phyloP scores from a whole-genome alignment of 2,888 invertebrate genomes.

The Pelosia muscerda region DNA sequence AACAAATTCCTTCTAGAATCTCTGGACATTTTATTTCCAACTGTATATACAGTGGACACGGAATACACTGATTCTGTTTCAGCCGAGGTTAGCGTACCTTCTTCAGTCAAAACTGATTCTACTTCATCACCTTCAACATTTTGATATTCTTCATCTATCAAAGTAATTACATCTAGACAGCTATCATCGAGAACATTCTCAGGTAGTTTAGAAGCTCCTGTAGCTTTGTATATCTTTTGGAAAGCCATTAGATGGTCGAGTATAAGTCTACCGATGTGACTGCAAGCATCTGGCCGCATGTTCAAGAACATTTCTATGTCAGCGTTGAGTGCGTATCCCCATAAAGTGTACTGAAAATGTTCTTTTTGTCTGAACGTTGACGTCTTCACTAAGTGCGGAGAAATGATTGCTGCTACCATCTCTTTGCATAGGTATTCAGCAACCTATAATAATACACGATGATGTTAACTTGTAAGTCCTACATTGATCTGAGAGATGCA shows the following conservation, averaged over 20 bases:
- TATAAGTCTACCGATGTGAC: constrained; percentile 85
- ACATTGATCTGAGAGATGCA: neutral
- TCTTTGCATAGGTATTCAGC: constrained; percentile 89
- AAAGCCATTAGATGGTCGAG: constrained; percentile 85
- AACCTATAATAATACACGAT: constrained; percentile 69
- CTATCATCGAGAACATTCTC: constrained; percentile 74
- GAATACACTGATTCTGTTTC: constrained; percentile 81
- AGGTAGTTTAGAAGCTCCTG: constrained; percentile 63
- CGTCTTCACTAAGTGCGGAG: constrained; percentile 80
- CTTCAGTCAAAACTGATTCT: constrained; percentile 76
- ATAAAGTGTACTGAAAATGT: constrained; percentile 84
- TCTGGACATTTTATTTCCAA: constrained; percentile 69
- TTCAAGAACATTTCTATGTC: constrained; percentile 87
- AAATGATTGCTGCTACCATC: constrained; percentile 86
- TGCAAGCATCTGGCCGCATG: constrained; percentile 87
- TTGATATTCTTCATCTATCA: constrained; percentile 82
- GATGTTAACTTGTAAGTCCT: neutral
- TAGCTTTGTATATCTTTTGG: constrained; percentile 81
- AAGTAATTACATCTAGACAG: constrained; percentile 74
- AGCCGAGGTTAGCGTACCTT: constrained; percentile 74
- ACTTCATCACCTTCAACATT: constrained; percentile 79
- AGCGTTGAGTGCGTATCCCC: constrained; percentile 86
- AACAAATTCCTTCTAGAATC: constrained; percentile 80
- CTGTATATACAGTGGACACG: constrained; percentile 76
- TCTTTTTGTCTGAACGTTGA: constrained; percentile 83